These are phyloP conservation scores for Passerina amoena DNA, from an alignment of 2,113 vertebrate genomes.

Conservation along the genomic window DNA sequence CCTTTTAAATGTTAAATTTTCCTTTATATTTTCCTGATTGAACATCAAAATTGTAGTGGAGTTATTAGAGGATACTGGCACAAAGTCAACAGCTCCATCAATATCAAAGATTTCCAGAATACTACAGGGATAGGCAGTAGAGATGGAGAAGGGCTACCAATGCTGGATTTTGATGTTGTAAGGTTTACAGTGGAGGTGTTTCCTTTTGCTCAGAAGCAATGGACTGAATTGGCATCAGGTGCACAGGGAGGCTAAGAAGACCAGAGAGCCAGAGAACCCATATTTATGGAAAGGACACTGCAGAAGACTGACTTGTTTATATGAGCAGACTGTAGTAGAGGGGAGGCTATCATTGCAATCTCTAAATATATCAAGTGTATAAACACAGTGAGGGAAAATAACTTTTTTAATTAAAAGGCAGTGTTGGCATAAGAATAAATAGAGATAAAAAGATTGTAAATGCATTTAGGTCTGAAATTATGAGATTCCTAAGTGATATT, in stretches of 20 bases:
- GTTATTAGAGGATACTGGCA: not conserved
- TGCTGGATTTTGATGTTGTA: not conserved
- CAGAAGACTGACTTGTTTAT: not conserved
- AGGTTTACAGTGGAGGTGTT: not conserved
- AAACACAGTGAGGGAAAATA: slow-evolving; percentile 13
- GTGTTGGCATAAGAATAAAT: not conserved
- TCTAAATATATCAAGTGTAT: not conserved
- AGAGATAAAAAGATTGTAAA: not conserved
- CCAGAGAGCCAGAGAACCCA: not conserved
- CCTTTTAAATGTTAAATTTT: not conserved
- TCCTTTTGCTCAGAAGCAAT: not conserved
- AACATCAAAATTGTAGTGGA: not conserved
- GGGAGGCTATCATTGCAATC: not conserved
- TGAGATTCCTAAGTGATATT: not conserved
- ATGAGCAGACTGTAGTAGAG: not conserved
- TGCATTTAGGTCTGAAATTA: not conserved
- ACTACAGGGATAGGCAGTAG: not conserved
- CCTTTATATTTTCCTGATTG: not conserved
- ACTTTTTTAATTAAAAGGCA: slow-evolving; percentile 19
- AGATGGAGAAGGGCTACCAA: not conserved
- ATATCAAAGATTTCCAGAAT: not conserved
- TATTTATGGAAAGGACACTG: not conserved
- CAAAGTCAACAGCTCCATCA: not conserved
- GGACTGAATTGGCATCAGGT: not conserved
- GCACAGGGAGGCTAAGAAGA: not conserved